A percentile compares a stretch with the other conserved stretches of the same genome.
Conservation (phyloP, 2,113 vertebrate genomes). For the Ceyx cyanopectus region DNA sequence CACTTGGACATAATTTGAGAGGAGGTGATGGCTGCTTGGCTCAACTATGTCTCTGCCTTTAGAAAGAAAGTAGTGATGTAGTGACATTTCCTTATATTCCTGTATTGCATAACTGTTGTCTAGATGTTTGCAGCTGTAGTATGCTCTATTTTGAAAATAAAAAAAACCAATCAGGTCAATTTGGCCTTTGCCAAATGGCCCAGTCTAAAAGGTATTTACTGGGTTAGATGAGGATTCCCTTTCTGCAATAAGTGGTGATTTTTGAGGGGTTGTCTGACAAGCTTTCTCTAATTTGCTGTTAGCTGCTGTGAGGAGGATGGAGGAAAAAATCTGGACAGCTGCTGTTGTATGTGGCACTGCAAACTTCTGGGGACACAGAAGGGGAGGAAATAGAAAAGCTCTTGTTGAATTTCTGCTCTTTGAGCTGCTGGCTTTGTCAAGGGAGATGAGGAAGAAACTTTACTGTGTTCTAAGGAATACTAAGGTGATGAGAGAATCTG, state of each 20-base stretch:
- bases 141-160: not conserved
- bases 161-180: not conserved
- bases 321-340: not conserved
- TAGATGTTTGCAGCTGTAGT: not conserved
- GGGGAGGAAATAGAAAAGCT: not conserved
- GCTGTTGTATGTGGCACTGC: not conserved
- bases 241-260: not conserved
- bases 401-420: not conserved
- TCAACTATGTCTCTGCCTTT: no score
- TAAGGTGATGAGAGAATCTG: not conserved
- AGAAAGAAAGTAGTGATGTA: not conserved
- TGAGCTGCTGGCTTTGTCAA: not conserved
- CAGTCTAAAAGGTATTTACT: not conserved
- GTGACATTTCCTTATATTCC: not conserved
- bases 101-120: rapidly evolving
- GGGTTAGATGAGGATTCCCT: not conserved
- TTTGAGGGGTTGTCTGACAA: not conserved
- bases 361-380: not conserved
- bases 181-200: not conserved
- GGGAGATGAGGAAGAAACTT: not conserved
- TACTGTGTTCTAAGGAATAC: not conserved
- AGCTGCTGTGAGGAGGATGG: not conserved
- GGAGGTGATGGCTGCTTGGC: no score
- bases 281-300: not conserved
- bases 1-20: not conserved